Evolutionary conservation across 30 jellyfish, hydroid and myxozoan genomes (phyloP), one percentile per base, ranked within the genome.

Genomic region (Morbakka virulenta): DNA sequence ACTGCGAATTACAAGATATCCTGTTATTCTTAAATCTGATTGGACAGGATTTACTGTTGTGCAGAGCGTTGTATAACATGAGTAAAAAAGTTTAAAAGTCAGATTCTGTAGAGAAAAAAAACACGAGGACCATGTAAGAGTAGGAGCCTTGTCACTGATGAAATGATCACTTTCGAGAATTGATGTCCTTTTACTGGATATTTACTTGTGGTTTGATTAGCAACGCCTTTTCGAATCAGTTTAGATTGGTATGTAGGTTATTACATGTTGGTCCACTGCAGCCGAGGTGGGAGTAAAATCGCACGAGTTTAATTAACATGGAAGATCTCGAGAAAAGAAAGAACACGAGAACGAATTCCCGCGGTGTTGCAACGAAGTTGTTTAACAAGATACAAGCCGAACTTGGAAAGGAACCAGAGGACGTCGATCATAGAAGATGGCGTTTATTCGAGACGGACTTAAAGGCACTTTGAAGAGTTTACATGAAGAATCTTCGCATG

Each of bases 271-370:
- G 79, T 67, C 79, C 79, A 67, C 79, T 64, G 69, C 53, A 67
- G 76, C 79, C 63, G 79, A 67, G 79, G 79, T 32, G 0, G 2
- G 79, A 67, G 79, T 32, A 67, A 67, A 67, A 30, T 67, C 64
- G 69, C 79, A 67, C 68, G 63, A 67, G 82, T 35, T 70, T 47
- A n/a, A n/a, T n/a, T n/a, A 4, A 36, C 3, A 67, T 67, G 69
- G 0, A 67, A 67, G 79, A 67, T 27, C 25, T 67, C 69, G 79
- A 67, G 25, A 32, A 67, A 67, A 28, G 79, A 35, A 67, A 67
- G 79, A 67, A 67, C 33, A 67, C 79, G 0, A 67, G 79, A 35
- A 32, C 20, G 27, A 32, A 67, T 67, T 64, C 33, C 68, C 71
- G 79, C 69, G 69, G 79, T 32, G 68, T 67, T 35, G 0, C 79